phyloP scores from a whole-genome alignment of 2,113 vertebrate genomes.

The Saccopteryx leptura region DNA sequence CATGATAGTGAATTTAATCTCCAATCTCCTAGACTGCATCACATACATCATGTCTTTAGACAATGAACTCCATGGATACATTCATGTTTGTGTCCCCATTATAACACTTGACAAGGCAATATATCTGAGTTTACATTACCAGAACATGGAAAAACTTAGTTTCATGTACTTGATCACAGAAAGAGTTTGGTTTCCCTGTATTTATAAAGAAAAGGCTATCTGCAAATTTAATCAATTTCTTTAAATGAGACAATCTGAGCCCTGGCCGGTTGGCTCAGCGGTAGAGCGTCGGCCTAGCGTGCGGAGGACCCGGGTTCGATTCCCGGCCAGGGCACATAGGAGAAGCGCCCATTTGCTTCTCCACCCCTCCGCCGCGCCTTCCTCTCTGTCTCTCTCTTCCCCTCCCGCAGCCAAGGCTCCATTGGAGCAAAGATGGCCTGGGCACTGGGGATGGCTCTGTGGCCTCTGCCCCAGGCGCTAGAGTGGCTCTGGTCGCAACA shows the following conservation, averaged over 20 bases:
- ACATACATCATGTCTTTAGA: neutral
- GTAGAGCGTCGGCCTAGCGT: too few species aligned
- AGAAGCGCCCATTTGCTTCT: too few species aligned
- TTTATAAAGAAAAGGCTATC: slow-evolving; percentile 22
- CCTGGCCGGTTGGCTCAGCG: too few species aligned
- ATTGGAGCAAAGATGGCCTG: too few species aligned
- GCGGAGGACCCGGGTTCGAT: too few species aligned
- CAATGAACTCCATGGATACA: neutral
- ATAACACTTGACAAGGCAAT: neutral
- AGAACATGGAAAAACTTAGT: slow-evolving; percentile 6
- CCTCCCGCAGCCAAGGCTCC: too few species aligned
- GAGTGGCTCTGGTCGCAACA: too few species aligned
- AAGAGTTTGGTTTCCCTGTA: neutral
- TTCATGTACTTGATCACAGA: neutral
- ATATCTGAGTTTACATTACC: neutral
- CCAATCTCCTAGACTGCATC: neutral
- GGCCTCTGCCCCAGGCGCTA: too few species aligned
- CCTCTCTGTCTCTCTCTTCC: too few species aligned
- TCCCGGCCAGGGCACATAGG: too few species aligned
- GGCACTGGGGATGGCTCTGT: too few species aligned
- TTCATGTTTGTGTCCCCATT: neutral
- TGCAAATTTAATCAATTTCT: slow-evolving; percentile 44
- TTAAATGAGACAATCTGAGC: slow-evolving; percentile 23
- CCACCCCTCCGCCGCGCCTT: too few species aligned
- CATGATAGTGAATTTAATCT: slow-evolving; percentile 17